phyloP scores from a whole-genome alignment of 1,140 invertebrate genomes.

The Oreohelix idahoensis region DNA sequence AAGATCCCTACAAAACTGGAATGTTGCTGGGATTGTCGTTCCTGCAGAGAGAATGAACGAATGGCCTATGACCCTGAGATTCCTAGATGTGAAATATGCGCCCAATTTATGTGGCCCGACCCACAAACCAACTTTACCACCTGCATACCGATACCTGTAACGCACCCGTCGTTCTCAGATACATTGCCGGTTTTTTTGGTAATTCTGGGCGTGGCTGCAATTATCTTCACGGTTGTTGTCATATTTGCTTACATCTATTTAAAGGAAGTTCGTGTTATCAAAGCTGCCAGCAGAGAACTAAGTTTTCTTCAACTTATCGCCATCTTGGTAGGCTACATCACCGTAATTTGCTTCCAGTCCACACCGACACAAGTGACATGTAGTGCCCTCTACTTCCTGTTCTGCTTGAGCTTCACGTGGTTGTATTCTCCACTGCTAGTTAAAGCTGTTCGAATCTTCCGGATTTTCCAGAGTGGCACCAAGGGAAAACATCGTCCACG shows the following conservation, averaged over 20 bases:
- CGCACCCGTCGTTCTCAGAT: slow-evolving; percentile 30
- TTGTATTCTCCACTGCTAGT: slow-evolving; percentile 92
- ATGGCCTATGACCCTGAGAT: slow-evolving; percentile 37
- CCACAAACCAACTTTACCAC: slow-evolving; percentile 74
- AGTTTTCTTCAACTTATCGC: slow-evolving; percentile 90
- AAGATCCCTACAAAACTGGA: slow-evolving; percentile 39
- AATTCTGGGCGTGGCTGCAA: slow-evolving; percentile 73
- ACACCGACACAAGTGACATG: slow-evolving; percentile 74
- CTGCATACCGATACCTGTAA: slow-evolving; percentile 70
- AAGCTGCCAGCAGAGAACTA: slow-evolving; percentile 73
- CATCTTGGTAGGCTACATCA: slow-evolving; percentile 89
- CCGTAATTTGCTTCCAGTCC: slow-evolving; percentile 88
- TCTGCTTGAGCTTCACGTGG: slow-evolving; percentile 91
- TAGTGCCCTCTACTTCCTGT: slow-evolving; percentile 76
- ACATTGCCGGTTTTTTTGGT: slow-evolving; percentile 74
- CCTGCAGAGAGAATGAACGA: slow-evolving; percentile 48
- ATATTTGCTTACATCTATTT: slow-evolving; percentile 81
- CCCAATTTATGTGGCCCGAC: slow-evolving; percentile 62
- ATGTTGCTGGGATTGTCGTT: slow-evolving; percentile 51
- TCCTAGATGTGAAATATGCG: slow-evolving; percentile 47
- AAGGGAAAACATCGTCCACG: slow-evolving; percentile 3
- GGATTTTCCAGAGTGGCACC: slow-evolving; percentile 83
- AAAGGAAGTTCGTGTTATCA: slow-evolving; percentile 88
- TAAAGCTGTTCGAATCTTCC: slow-evolving; percentile 89
- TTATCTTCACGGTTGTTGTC: slow-evolving; percentile 64